Percentiles rank a stretch among this genome's conserved stretches.
phyloP scores from a whole-genome alignment of 2,797 vertebrate species.

The Pseudochirops corinnae region DNA sequence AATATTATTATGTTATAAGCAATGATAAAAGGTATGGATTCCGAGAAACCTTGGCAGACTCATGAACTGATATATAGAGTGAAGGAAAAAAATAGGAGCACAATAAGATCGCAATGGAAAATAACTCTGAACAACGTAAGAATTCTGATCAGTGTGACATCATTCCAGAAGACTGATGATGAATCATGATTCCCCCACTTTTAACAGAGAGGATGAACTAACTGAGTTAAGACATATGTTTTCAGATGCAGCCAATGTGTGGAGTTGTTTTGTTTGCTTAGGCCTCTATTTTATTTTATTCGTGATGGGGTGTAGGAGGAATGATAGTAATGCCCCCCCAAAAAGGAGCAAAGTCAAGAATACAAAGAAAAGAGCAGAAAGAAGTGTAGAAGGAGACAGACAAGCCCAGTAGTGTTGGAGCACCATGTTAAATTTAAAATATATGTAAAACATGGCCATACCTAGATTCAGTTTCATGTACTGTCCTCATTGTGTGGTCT shows the following conservation, averaged over 20 bases:
- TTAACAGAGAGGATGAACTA: neutral
- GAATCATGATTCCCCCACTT: neutral
- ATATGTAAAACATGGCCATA: neutral
- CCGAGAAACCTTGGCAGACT: neutral
- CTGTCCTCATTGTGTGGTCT: neutral
- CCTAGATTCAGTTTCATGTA: neutral
- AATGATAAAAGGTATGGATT: neutral
- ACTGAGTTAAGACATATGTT: neutral
- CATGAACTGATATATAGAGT: neutral
- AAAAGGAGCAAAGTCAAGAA: neutral
- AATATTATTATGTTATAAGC: neutral
- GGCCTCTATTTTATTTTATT: neutral
- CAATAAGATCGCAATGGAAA: neutral
- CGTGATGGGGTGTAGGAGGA: neutral
- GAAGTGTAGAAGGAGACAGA: neutral
- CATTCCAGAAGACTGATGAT: neutral
- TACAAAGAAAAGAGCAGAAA: neutral
- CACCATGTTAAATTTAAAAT: neutral
- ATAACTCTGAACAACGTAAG: neutral
- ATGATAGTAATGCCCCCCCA: neutral
- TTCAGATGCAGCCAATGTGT: neutral
- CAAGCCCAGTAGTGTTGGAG: neutral
- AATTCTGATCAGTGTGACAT: neutral
- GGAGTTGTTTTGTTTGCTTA: neutral
- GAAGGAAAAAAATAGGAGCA: neutral